phyloP scores from a whole-genome alignment of 2,888 invertebrate genomes.

The Drosophila subsilvestris region DNA sequence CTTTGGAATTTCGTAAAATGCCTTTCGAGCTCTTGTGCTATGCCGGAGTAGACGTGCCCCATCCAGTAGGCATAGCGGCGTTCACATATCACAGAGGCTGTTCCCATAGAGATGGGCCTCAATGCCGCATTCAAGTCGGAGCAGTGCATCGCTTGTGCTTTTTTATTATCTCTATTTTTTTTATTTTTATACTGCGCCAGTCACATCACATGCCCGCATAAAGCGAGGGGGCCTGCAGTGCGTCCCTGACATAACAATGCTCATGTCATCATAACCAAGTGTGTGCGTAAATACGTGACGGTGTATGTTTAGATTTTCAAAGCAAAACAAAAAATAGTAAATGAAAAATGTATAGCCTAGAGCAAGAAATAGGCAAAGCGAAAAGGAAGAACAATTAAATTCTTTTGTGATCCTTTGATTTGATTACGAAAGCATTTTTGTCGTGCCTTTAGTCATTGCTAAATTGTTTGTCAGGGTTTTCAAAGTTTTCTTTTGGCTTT shows the following conservation, averaged over 20 bases:
- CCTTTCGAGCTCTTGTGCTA: slow-evolving; percentile 7
- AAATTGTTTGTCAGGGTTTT: slow-evolving; percentile 9
- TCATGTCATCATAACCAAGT: slow-evolving; percentile 25
- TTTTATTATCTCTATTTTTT: background rate
- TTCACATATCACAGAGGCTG: background rate
- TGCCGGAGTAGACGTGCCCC: slow-evolving; percentile 18
- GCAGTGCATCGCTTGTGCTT: slow-evolving; percentile 3
- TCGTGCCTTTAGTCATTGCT: background rate
- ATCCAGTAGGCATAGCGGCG: slow-evolving; percentile 15
- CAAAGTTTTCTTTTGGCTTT: background rate
- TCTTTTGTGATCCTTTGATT: slow-evolving; percentile 32
- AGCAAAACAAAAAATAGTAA: slow-evolving; percentile 25
- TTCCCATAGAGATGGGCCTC: background rate
- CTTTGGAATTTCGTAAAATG: slow-evolving; percentile 35
- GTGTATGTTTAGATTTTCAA: slow-evolving; percentile 22
- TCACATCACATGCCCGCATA: slow-evolving; percentile 21
- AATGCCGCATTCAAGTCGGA: background rate
- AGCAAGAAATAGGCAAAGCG: slow-evolving; percentile 10
- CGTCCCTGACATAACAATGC: slow-evolving; percentile 40
- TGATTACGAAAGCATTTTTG: slow-evolving; percentile 21
- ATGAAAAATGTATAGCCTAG: no score
- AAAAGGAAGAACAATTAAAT: slow-evolving; percentile 35
- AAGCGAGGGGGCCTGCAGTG: slow-evolving; percentile 17
- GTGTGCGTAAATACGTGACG: background rate
- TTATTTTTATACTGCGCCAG: slow-evolving; percentile 4